Base-by-base conservation (phyloP, 2,113 vertebrate genomes). In the Heloderma charlesbogerti region DNA sequence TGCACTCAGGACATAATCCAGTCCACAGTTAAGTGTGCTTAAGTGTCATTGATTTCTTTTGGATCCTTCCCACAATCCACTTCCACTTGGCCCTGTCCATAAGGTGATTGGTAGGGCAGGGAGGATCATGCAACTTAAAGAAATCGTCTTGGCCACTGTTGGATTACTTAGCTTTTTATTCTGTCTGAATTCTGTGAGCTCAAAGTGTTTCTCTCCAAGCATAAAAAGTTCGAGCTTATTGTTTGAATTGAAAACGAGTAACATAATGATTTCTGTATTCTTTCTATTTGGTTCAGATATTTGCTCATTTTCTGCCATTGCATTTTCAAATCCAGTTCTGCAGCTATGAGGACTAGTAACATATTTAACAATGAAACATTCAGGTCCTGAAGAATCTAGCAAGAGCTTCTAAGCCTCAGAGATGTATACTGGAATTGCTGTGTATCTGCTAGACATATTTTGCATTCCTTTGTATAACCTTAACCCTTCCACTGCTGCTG, bases 401-500 rank as follows among this genome's bases (percentile, higher is more conserved):
- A 57, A 71, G 51, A 87, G 27, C 63, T 22, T 9, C 9, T 37
- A 18, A 12, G 45, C 60, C 9, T 69, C 43, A 34, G 43, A 63
- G 40, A 45, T 45, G n/a, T 25, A 40, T 31, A 37, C 34, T 51
- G 4, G 45, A 29, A 20, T 12, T 27, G 31, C 31, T 88, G 22
- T 20, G 22, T 6, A 88, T 15, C 60, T 6, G 13, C 54, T 22
- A 22, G 54, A 37, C 29, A 88, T 66, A 27, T 27, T 69, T 51
- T 48, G 18, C 74, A 67, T 79, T 66, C 45, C 43, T 51, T 34
- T 72, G 29, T 37, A 31, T 54, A 25, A 54, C 16, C 34, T 54
- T 89, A 89, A 82, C 83, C 66, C 0, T 85, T 88, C 88, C 92
- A 94, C 89, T 60, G 89, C 85, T 92, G 92, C 91, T 93, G 92